These are phyloP conservation scores for Ahaetulla prasina DNA, from an alignment of 2,113 vertebrate genomes.

Conservation along the genomic window DNA sequence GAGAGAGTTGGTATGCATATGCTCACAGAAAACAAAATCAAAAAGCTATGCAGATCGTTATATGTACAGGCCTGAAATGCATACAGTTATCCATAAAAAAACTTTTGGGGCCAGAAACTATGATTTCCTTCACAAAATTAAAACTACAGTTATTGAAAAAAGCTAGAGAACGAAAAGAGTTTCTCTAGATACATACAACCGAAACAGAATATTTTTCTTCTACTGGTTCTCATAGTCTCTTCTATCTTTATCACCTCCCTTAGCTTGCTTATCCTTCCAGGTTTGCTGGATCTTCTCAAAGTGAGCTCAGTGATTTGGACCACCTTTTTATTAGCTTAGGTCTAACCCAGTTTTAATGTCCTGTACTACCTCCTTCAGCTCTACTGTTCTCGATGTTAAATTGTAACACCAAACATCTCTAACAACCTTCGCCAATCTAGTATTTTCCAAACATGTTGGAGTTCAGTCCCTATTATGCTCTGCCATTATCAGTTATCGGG, in stretches of 20 bases:
- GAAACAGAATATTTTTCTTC: background rate
- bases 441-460: background rate
- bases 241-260: background rate
- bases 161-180: background rate
- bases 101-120: background rate
- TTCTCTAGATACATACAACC: background rate
- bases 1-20: background rate
- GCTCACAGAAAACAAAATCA: background rate
- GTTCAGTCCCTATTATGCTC: background rate
- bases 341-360: background rate
- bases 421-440: background rate
- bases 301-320: background rate
- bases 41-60: background rate
- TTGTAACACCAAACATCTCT: background rate
- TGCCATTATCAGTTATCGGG: background rate
- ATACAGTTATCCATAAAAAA: background rate
- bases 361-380: background rate
- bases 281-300: background rate
- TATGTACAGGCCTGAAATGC: background rate
- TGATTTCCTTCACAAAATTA: background rate
- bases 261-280: background rate
- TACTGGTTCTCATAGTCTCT: background rate
- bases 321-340: background rate
- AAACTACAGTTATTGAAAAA: background rate
- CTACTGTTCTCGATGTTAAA: background rate